Conservation (phyloP, 2,113 vertebrate genomes). For the Xyliphius kryptos region DNA sequence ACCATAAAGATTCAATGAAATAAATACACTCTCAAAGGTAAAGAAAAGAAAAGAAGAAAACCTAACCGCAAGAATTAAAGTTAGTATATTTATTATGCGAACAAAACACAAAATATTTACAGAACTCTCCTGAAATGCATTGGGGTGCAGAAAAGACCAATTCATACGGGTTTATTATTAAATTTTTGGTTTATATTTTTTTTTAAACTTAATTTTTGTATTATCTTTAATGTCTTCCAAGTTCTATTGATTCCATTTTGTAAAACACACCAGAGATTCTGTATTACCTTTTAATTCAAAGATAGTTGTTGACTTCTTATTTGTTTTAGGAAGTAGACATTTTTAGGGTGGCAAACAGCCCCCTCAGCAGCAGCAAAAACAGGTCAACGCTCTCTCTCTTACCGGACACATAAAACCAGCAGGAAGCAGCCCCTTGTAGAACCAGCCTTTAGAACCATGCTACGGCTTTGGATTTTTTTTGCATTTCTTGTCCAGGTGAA, state of each 20-base stretch:
- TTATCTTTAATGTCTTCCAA: constrained; percentile 43
- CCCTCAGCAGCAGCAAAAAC: constrained; percentile 51
- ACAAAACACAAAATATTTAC: constrained; percentile 59
- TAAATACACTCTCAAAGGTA: constrained; percentile 66
- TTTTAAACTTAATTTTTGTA: constrained; percentile 29
- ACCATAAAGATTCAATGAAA: background rate
- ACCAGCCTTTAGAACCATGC: constrained; percentile 37
- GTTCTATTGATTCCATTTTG: constrained; percentile 48
- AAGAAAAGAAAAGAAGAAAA: constrained; percentile 22
- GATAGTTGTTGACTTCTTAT: background rate
- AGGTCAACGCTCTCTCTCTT: constrained; percentile 43
- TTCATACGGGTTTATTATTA: constrained; percentile 44
- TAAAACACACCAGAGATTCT: constrained; percentile 43
- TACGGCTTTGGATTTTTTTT: constrained; percentile 36
- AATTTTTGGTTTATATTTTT: constrained; percentile 20
- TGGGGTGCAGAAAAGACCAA: constrained; percentile 59
- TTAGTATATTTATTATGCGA: constrained; percentile 50
- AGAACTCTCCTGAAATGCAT: constrained; percentile 64
- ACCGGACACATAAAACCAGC: background rate
- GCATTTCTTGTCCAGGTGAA: constrained; percentile 41
- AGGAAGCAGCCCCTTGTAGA: constrained; percentile 7
- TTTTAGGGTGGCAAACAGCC: constrained; percentile 2
- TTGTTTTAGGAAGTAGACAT: constrained; percentile 23
- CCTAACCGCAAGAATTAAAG: constrained; percentile 49
- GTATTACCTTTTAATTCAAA: no score